Base-by-base conservation (phyloP, 2,113 vertebrate species). In the Archocentrus centrarchus region DNA sequence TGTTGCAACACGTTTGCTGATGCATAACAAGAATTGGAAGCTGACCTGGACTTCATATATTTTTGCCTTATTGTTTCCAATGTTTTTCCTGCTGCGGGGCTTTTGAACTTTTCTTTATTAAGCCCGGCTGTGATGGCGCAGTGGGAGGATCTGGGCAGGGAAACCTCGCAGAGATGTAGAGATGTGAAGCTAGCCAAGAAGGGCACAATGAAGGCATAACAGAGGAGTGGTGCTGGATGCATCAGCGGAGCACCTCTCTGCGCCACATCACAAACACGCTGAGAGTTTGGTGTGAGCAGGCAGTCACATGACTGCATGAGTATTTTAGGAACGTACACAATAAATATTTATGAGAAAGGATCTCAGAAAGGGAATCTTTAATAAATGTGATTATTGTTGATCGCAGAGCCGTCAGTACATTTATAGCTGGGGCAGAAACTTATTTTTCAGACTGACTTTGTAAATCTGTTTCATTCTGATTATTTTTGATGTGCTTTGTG, bases 51-150 rank as follows among this genome's bases (percentile, higher is more conserved):
- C 53, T 39, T 70, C 59, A 57, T 39, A 24, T 66, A 1, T 79
- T 41, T 64, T 82, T 87, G 90, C 90, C 90, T 93, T 92, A 91
- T 86, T 82, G 11, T 78, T 64, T 87, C 64, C 11, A 68, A 82
- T 11, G 3, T 58, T 87, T 86, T 37, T 27, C 7, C n/a, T 37
- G 2, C 32, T 32, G 5, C 32, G 32, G 4, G 32, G 32, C 32
- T 6, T 35, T 35, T 35, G 32, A 35, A 35, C 32, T 6, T 35
- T 35, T 35, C 35, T 83, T 47, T 68, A 57, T 68, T 22, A 18
- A 27, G 11, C 55, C 7, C 0, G 20, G 39, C 22, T 64, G 50
- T 20, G 22, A 70, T 68, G 63, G 39, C 37, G 58, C 3, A 18
- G 7, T 18, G 22, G 18, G 62, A 59, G 30, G 24, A 61, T 77